phyloP scores from a whole-genome alignment of 2,113 vertebrate species.

The Neomonachus schauinslandi region DNA sequence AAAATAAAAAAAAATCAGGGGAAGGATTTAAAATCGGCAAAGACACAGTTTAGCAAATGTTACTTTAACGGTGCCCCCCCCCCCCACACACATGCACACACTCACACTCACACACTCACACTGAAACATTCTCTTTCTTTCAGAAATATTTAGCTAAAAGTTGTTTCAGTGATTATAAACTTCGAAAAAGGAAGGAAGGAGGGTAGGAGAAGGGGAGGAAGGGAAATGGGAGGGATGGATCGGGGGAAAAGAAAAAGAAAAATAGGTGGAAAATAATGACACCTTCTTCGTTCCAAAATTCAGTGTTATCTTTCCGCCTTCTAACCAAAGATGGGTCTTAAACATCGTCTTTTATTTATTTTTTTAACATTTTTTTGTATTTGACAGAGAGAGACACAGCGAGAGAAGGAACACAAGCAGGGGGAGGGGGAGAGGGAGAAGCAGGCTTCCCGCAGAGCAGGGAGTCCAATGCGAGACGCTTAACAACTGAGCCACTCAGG shows the following conservation, averaged over 20 bases:
- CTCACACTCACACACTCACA: neutral
- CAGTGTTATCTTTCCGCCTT: neutral
- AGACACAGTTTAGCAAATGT: conserved; percentile 1
- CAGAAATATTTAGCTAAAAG: neutral
- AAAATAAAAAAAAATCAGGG: neutral
- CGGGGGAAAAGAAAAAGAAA: neutral
- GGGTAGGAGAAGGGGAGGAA: neutral
- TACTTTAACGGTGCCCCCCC: neutral
- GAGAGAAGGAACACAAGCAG: too few species aligned
- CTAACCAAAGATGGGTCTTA: neutral
- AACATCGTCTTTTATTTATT: neutral
- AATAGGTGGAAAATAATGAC: neutral
- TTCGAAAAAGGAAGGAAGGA: neutral
- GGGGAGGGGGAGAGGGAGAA: too few species aligned
- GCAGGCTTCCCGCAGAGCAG: too few species aligned
- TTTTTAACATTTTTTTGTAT: neutral
- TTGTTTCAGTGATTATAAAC: neutral
- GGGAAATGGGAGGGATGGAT: neutral
- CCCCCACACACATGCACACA: fast-evolving
- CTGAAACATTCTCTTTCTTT: neutral
- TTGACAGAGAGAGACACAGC: too few species aligned
- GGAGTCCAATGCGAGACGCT: too few species aligned
- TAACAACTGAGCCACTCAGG: too few species aligned
- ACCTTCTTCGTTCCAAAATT: neutral
- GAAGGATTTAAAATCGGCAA: neutral